Base-by-base conservation (phyloP, 2,113 vertebrate genomes). In the Hemiscyllium ocellatum region DNA sequence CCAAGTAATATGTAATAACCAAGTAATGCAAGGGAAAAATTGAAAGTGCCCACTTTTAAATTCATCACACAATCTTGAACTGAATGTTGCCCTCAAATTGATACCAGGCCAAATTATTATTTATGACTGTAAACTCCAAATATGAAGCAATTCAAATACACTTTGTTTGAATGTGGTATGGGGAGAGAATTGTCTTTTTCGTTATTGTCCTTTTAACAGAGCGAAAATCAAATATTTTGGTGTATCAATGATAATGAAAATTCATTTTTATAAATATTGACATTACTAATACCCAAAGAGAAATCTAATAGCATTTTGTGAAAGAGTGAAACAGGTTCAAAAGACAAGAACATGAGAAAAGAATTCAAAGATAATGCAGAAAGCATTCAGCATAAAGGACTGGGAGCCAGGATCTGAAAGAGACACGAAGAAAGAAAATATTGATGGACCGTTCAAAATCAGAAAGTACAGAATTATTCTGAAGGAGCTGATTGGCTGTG, bases 401-500 rank as follows among this genome's bases (percentile, higher is more conserved):
- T 17, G 42, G 22, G 33, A n/a, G 87, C 26, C 42, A 95, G 24
- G 72, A 47, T 15, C 19, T 19, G 69, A 95, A 29, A 52, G 66
- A 70, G 47, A 12, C 15, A 72, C 2, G 29, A 33, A 56, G 52
- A 52, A 29, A 6, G 2, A 95, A 50, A 50, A 47, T 50, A 37
- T 5, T 17, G n/a, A 72, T 72, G 22, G 72, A 26, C 42, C 29
- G 47, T 42, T 95, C 22, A 47, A 70, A 72, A 72, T 72, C 68
- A 72, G 42, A 72, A 95, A 72, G 50, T 72, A 29, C 94, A 50
- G 42, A 47, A 72, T 72, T 19, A 26, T 76, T 72, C 37, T 72
- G 66, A 13, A 76, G 69, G 13, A 72, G 26, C 68, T 72, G 94
- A 95, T 95, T 95, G 94, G 94, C 69, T 95, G 68, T 33, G 69